Evolutionary conservation across 2,113 vertebrate species (phyloP).

Genomic region (Coptodon rendalli): DNA sequence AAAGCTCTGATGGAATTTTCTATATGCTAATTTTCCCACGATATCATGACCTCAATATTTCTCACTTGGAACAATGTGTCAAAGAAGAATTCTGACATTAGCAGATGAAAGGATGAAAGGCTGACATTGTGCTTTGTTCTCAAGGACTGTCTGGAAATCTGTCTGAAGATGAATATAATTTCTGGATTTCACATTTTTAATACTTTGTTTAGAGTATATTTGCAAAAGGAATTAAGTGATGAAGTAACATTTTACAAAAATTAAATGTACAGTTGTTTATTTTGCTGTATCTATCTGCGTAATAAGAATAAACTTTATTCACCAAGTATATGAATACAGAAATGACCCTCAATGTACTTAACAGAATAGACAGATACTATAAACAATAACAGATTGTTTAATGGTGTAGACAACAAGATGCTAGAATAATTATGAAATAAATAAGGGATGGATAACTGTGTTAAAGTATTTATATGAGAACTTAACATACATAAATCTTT

Average conservation of each 20-base stretch:
- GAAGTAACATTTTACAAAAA: not conserved
- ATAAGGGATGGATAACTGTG: not conserved
- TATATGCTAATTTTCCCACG: slow-evolving; percentile 35
- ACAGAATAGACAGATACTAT: not conserved
- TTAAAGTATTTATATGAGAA: not conserved
- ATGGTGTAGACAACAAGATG: not conserved
- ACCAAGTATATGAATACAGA: not conserved
- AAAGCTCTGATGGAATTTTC: slow-evolving; percentile 41
- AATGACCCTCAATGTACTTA: not conserved
- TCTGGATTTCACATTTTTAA: not conserved
- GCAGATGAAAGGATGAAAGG: not conserved
- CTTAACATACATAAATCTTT: not conserved
- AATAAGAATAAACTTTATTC: not conserved
- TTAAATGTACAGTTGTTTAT: not conserved
- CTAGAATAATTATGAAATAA: not conserved
- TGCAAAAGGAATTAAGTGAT: not conserved
- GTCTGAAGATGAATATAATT: not conserved
- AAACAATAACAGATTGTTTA: not conserved
- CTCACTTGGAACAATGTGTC: not conserved
- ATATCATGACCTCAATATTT: slow-evolving; percentile 7
- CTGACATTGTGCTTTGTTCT: not conserved
- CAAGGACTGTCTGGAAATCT: not conserved
- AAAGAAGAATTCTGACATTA: not conserved
- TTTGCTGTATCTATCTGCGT: not conserved
- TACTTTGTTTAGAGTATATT: not conserved